Evolutionary conservation across 2,888 invertebrate species (phyloP).

Genomic region (Drosophila trichaetosa): DNA sequence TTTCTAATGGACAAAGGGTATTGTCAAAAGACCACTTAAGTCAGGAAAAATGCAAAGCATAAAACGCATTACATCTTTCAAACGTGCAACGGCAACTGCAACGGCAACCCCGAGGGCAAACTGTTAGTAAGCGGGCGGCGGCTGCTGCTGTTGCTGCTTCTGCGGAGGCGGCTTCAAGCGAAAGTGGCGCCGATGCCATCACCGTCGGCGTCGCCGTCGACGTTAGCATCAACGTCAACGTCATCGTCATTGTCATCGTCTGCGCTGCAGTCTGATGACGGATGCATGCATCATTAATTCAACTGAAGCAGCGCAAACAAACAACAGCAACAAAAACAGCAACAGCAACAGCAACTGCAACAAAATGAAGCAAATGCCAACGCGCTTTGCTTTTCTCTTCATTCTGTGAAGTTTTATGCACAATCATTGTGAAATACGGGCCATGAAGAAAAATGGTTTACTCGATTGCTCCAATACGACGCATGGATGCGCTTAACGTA

Average conservation of each 20-base stretch:
- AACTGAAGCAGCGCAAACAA: constrained; percentile 51
- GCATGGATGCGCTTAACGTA: constrained; percentile 11
- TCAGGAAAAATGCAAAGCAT: constrained; percentile 46
- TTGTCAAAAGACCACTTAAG: constrained; percentile 64
- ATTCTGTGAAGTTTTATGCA: constrained; percentile 46
- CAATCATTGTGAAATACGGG: constrained; percentile 42
- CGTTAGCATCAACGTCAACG: constrained; percentile 12
- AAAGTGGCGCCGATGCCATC: constrained; percentile 56
- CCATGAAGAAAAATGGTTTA: not conserved
- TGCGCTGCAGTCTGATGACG: constrained; percentile 72
- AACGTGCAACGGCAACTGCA: constrained; percentile 55
- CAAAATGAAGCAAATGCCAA: constrained; percentile 45
- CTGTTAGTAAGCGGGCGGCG: constrained; percentile 20
- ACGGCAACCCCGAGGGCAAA: constrained; percentile 22
- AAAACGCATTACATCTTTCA: constrained; percentile 69
- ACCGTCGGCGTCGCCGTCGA: constrained; percentile 3
- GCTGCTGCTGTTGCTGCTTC: constrained; percentile 22
- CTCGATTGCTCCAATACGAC: constrained; percentile 1
- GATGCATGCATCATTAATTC: constrained; percentile 81
- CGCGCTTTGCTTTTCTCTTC: constrained; percentile 43
- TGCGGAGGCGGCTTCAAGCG: constrained; percentile 46
- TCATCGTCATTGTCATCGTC: constrained; percentile 44
- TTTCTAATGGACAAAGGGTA: constrained; percentile 9
- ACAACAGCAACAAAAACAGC: constrained; percentile 17
- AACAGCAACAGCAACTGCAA: constrained; percentile 17